Conservation (phyloP, 2,888 invertebrate species). For the Hemaris fuciformis region DNA sequence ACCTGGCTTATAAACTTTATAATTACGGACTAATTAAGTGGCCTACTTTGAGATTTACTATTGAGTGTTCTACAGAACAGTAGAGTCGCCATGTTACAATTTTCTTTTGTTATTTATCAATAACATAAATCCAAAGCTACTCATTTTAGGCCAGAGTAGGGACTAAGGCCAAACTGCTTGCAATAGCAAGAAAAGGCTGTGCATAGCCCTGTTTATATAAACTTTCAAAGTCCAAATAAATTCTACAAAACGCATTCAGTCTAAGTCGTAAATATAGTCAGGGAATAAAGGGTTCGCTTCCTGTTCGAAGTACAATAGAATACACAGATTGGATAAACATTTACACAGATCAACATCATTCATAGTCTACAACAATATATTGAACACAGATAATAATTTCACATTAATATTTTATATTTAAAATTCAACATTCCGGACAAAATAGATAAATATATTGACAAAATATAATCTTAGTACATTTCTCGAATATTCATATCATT, state of each 20-base stretch:
- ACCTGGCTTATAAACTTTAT: neutral
- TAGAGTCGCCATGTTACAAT: neutral
- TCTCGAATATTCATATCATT: constrained; percentile 50
- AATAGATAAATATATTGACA: constrained; percentile 64
- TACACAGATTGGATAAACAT: constrained; percentile 35
- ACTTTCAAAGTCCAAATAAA: constrained; percentile 20
- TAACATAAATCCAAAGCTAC: too few species aligned
- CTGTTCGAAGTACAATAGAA: constrained; percentile 29
- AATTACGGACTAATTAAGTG: neutral
- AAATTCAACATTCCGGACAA: constrained; percentile 61
- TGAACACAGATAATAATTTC: constrained; percentile 71
- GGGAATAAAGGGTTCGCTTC: constrained; percentile 23
- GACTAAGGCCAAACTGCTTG: too few species aligned
- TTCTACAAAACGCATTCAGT: constrained; percentile 14
- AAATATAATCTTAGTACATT: constrained; percentile 62
- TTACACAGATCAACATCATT: constrained; percentile 61
- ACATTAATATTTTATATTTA: constrained; percentile 72
- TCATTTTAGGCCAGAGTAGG: too few species aligned
- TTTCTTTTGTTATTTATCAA: too few species aligned
- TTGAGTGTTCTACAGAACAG: neutral
- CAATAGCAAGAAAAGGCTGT: too few species aligned
- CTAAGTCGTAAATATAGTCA: constrained; percentile 20
- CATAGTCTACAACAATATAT: constrained; percentile 57
- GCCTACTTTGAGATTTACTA: neutral
- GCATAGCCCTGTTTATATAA: too few species aligned